Percentiles rank a stretch among this genome's conserved stretches.
Conservation (phyloP, 2,797 vertebrate genomes). For the Spheniscus humboldti region DNA sequence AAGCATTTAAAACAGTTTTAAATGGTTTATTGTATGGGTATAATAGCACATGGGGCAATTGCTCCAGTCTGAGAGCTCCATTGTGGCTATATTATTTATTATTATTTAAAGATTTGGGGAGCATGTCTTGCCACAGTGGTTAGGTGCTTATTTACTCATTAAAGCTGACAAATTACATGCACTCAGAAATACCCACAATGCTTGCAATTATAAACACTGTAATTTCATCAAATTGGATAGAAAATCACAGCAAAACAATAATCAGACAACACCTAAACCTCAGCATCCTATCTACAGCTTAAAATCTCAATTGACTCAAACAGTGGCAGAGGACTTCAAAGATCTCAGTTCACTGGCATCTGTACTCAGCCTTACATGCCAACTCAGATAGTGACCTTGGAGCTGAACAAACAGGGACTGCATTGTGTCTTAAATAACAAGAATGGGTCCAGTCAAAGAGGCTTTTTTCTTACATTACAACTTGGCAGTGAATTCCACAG, state of each 20-base stretch:
- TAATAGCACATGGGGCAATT: background rate
- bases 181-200: background rate
- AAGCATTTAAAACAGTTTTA: slow-evolving; percentile 19
- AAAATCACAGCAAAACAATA: background rate
- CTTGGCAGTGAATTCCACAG: background rate
- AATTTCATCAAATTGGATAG: background rate
- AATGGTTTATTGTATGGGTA: background rate
- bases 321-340: background rate
- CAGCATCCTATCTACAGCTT: background rate
- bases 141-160: slow-evolving; percentile 28
- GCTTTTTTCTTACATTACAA: background rate
- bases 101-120: slow-evolving; percentile 17
- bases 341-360: background rate
- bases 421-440: background rate
- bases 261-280: background rate
- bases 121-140: background rate
- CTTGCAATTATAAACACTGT: background rate
- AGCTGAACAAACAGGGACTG: background rate
- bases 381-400: accelerated
- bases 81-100: background rate
- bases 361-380: background rate
- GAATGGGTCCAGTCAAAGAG: background rate
- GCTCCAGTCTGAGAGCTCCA: background rate
- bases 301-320: background rate
- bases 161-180: background rate